Base-by-base conservation (phyloP, 2,888 invertebrate genomes). In the Gortyna flavago region DNA sequence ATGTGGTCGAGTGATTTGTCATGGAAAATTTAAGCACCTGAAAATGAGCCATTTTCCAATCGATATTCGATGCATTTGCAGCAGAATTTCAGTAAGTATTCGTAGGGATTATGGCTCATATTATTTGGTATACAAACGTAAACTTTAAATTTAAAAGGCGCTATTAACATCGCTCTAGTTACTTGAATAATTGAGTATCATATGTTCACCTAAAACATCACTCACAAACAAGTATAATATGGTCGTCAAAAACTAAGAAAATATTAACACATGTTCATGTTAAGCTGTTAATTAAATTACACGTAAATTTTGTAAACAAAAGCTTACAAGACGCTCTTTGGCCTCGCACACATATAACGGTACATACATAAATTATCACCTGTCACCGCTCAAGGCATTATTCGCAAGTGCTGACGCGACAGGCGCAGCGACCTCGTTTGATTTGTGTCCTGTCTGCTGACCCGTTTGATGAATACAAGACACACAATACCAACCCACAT, bases 361-460 rank as follows among this genome's bases (percentile, higher is more conserved):
- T 51, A 71, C 73, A 77, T 75, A 77, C 84, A 88, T 88, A 87
- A 86, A 89, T 89, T 86, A 87, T 81, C 87, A 82, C 88, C 85
- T 88, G 88, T 88, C 87, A 87, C 76, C 83, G 86, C 73, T 76
- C 72, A 85, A 89, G 89, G 83, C 86, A 89, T 89, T 89, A 85
- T 87, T 85, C 87, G 79, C 86, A 84, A 83, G 83, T 84, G 89
- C 84, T 81, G 81, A 87, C 81, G 77, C 80, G 86, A 82, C 90
- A 87, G 75, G 73, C 81, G 74, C 84, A 85, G 75, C 80, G 81
- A 86, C 87, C 87, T 85, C 81, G 75, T 80, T 85, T 90, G 88
- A 91, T 91, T 91, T 91, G 89, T 91, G 88, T 80, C 77, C 83
- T 79, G 84, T 70, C 77, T 84, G 71, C 69, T 89, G 88, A 87